Conservation (phyloP, 2,888 invertebrate genomes). For the Clivina fossor region DNA sequence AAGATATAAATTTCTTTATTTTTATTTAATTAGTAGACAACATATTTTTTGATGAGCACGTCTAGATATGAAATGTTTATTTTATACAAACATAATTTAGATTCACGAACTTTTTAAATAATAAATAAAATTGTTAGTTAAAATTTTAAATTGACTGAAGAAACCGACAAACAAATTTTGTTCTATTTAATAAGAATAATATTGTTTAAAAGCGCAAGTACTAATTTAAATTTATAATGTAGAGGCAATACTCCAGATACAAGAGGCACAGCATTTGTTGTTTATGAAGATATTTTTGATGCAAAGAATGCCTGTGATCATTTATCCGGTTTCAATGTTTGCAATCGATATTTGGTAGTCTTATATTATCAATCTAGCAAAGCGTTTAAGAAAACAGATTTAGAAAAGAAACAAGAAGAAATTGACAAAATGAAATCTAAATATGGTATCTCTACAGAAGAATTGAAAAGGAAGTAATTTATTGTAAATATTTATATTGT, state of each 20-base stretch:
- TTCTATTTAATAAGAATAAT: no score
- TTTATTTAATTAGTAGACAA: no score
- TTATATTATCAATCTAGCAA: slow-evolving; percentile 96
- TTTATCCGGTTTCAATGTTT: slow-evolving; percentile 97
- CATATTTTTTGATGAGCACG: no score
- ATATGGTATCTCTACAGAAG: slow-evolving; percentile 68
- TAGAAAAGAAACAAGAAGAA: slow-evolving; percentile 95
- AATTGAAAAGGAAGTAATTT: slow-evolving; percentile 28
- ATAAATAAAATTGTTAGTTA: no score
- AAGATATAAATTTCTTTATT: no score
- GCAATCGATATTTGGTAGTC: slow-evolving; percentile 98
- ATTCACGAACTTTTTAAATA: no score
- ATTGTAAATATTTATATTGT: not conserved
- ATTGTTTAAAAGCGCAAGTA: no score
- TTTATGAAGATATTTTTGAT: slow-evolving; percentile 99
- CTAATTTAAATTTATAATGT: no score
- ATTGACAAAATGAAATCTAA: slow-evolving; percentile 93
- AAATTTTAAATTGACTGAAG: no score
- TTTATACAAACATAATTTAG: no score
- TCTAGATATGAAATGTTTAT: no score
- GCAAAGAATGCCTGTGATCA: slow-evolving; percentile 99
- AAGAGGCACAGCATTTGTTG: slow-evolving; percentile 98
- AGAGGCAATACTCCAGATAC: slow-evolving; percentile 98
- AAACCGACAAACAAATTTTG: no score
- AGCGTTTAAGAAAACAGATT: slow-evolving; percentile 93